Percentiles rank a stretch among this genome's conserved stretches.
Evolutionary conservation across 2,888 invertebrate species (phyloP).

Genomic region (Lepidocyrtoides sp.): DNA sequence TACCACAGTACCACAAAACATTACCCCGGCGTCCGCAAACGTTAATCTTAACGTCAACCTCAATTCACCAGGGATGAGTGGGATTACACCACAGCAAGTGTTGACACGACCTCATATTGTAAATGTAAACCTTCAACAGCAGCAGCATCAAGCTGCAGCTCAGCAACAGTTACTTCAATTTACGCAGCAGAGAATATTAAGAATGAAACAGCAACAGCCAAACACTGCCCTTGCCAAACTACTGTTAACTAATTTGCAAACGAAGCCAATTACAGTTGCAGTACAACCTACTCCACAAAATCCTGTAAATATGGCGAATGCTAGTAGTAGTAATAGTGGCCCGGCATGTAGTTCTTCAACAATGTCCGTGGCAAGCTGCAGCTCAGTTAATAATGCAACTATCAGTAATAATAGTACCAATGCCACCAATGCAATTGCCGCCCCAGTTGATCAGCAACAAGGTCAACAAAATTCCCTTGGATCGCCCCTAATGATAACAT

Average conservation of each 20-base stretch:
- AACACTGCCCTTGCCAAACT: constrained; percentile 79
- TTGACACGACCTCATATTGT: constrained; percentile 83
- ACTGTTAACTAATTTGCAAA: constrained; percentile 73
- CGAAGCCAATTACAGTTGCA: constrained; percentile 83
- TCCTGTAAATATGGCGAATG: constrained; percentile 18
- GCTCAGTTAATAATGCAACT: constrained; percentile 22
- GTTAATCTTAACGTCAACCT: constrained; percentile 83
- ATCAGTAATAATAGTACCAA: constrained; percentile 13
- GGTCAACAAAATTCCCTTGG: constrained; percentile 70
- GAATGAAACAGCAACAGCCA: constrained; percentile 81
- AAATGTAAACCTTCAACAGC: constrained; percentile 82
- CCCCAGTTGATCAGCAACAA: constrained; percentile 57
- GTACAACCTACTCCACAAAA: constrained; percentile 84
- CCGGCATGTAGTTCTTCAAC: constrained; percentile 31
- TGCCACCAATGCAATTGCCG: constrained; percentile 36
- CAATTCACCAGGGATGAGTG: constrained; percentile 78
- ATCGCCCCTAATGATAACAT: constrained; percentile 70
- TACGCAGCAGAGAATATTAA: constrained; percentile 66
- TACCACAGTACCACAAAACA: constrained; percentile 60
- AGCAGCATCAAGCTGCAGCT: constrained; percentile 69
- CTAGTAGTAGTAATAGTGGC: not conserved
- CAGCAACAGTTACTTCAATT: constrained; percentile 70
- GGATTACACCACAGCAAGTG: constrained; percentile 81
- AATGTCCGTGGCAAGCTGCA: constrained; percentile 25
- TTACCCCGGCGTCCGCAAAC: constrained; percentile 71